Evolutionary conservation across 2,888 invertebrate species (phyloP).

Genomic region (Caenorhabditis sp.): DNA sequence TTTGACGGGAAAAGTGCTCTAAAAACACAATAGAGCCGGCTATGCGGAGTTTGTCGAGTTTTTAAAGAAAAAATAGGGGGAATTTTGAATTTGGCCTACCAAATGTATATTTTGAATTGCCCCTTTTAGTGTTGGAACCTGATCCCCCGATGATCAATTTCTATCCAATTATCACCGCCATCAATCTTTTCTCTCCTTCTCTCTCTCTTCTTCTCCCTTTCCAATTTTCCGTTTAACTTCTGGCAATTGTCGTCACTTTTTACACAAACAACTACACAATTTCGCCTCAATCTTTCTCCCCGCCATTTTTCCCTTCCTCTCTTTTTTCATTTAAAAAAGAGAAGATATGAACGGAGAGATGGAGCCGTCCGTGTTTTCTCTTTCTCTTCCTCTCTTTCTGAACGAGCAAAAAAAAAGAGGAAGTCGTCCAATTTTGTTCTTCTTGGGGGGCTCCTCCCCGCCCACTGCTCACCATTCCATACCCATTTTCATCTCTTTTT

Average conservation of each 20-base stretch:
- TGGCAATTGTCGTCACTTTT: conserved; percentile 48
- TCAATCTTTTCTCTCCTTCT: conserved; percentile 6
- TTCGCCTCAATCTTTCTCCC: conserved; percentile 10
- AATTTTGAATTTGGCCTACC: too few species aligned
- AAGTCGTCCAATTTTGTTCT: conserved; percentile 52
- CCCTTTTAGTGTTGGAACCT: background rate
- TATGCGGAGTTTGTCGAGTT: too few species aligned
- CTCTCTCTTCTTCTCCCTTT: conserved; percentile 18
- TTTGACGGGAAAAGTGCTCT: too few species aligned
- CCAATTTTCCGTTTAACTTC: conserved; percentile 12
- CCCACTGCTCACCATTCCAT: conserved; percentile 39
- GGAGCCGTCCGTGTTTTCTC: conserved; percentile 45
- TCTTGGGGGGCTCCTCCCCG: conserved; percentile 9
- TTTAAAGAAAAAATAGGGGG: too few species aligned
- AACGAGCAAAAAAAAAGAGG: conserved; percentile 19
- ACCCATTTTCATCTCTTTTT: conserved; percentile 32
- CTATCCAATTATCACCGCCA: conserved; percentile 12
- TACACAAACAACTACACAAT: conserved; percentile 9
- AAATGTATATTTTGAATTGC: too few species aligned
- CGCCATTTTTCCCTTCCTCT: background rate
- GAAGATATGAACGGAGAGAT: conserved; percentile 45
- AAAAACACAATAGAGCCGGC: too few species aligned
- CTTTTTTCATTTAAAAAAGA: conserved; percentile 1
- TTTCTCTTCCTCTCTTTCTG: conserved; percentile 6
- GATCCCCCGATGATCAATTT: background rate